Evolutionary conservation across 1,140 invertebrate genomes (phyloP).

Genomic region (Eciton burchellii): DNA sequence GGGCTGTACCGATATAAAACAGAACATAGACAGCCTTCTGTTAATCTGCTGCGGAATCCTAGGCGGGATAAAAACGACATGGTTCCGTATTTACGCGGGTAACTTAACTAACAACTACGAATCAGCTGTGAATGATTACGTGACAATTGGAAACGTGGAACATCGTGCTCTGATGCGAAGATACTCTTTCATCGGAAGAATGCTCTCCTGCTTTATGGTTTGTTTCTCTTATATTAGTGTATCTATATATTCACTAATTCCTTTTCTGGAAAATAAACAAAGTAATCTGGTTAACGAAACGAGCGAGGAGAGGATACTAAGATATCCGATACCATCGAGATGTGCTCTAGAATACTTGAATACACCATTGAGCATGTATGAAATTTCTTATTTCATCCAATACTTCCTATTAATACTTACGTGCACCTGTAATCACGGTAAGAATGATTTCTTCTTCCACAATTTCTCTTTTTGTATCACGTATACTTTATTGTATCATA

Average conservation of each 20-base stretch:
- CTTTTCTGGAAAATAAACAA: background rate
- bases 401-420: conserved; percentile 30
- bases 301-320: too few species aligned
- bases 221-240: conserved; percentile 35
- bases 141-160: background rate
- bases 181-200: conserved; percentile 38
- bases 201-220: conserved; percentile 19
- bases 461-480: background rate
- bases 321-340: conserved; percentile 50
- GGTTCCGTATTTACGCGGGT: conserved; percentile 10
- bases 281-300: conserved; percentile 7
- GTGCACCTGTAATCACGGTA: conserved; percentile 59
- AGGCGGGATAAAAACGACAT: conserved; percentile 18
- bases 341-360: background rate
- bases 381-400: background rate
- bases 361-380: background rate
- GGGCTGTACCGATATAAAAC: conserved; percentile 44
- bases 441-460: background rate
- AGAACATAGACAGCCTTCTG: conserved; percentile 47
- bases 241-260: background rate
- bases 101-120: conserved; percentile 50
- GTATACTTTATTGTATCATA: background rate
- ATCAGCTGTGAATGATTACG: conserved; percentile 48
- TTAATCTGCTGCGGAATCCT: conserved; percentile 39
- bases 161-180: conserved; percentile 26